Percentiles rank a stretch among this genome's conserved stretches.
Evolutionary conservation across 2,113 vertebrate genomes (phyloP).

Genomic region (Jaculus jaculus): DNA sequence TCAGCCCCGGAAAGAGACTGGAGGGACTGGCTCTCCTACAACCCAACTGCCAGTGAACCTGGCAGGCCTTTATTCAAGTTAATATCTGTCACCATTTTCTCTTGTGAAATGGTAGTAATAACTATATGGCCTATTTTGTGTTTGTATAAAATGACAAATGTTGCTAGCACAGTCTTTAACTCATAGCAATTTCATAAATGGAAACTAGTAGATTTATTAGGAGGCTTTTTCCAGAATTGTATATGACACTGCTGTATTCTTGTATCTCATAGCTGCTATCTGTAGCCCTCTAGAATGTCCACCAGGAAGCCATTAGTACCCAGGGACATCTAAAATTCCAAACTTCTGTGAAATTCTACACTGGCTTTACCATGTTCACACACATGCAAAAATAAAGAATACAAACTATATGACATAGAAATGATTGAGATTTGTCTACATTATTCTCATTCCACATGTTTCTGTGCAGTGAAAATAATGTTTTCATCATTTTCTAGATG

Average conservation of each 20-base stretch:
- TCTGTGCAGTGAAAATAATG: not conserved
- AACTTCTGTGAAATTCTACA: not conserved
- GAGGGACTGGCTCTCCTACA: too few relatives aligned
- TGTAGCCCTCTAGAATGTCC: fast-evolving
- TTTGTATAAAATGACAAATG: not conserved
- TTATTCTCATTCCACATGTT: constrained; percentile 54
- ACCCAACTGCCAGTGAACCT: too few relatives aligned
- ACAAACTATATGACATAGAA: constrained; percentile 62
- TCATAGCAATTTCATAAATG: not conserved
- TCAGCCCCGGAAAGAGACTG: too few relatives aligned
- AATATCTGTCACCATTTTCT: not conserved
- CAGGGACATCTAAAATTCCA: too few relatives aligned
- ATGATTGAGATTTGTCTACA: constrained; percentile 68
- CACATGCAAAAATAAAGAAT: constrained; percentile 61
- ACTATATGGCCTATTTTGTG: not conserved
- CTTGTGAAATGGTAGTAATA: not conserved
- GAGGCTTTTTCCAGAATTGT: not conserved
- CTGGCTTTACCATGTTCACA: not conserved
- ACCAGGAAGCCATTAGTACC: not conserved
- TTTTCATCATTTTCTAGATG: constrained; percentile 11
- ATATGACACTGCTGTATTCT: not conserved
- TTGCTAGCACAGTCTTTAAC: not conserved
- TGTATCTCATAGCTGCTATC: not conserved
- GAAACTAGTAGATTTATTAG: not conserved
- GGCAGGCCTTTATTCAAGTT: not conserved